These are phyloP conservation scores for Hoplias malabaricus DNA, from an alignment of 2,113 vertebrate genomes.

Conservation along the genomic window DNA sequence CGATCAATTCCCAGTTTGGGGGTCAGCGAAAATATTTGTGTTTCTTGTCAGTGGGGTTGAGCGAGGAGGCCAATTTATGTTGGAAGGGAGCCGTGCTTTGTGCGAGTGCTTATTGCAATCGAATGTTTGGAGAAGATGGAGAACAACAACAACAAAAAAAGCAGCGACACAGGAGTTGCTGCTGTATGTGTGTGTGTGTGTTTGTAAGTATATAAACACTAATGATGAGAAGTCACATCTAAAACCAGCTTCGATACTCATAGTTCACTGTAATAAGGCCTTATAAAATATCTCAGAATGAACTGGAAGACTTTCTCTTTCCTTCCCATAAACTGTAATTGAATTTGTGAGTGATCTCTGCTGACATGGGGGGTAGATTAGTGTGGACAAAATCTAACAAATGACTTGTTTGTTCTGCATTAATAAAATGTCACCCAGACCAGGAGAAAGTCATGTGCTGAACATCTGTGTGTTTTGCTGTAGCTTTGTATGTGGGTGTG, in stretches of 20 bases:
- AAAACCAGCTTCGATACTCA: neutral
- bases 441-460: neutral
- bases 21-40: conserved; percentile 41
- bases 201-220: too few species aligned
- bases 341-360: conserved; percentile 35
- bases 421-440: neutral
- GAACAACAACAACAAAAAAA: neutral
- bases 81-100: conserved; percentile 27
- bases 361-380: neutral
- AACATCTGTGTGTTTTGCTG: conserved; percentile 16
- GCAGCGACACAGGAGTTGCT: neutral
- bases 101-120: neutral
- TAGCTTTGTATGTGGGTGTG: neutral
- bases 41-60: conserved; percentile 40
- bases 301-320: neutral
- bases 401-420: conserved; percentile 12
- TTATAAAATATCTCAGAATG: neutral
- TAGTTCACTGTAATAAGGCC: conserved; percentile 4
- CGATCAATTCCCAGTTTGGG: conserved; percentile 38
- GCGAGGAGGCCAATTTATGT: conserved; percentile 25
- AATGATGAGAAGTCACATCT: neutral
- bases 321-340: conserved; percentile 32
- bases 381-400: neutral
- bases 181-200: too few species aligned
- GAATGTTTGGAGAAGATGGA: neutral